Evolutionary conservation across 2,888 invertebrate genomes (phyloP), one percentile per base, ranked within the genome.

Genomic region (Tineola bisselliella): DNA sequence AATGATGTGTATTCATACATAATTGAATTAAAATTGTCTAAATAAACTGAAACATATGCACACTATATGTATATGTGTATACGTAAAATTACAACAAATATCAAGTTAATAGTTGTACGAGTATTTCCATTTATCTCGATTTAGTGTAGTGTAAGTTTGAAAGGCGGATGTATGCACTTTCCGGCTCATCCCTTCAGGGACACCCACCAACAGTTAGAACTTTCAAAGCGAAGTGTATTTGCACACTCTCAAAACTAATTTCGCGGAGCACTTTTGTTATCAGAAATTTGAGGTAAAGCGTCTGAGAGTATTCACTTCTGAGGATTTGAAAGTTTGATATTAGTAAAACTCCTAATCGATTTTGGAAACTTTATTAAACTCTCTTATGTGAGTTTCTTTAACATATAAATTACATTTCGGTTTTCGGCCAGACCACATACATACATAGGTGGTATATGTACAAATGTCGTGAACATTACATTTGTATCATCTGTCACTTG

Each of bases 171-270:
- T 54, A 18, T 54, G 58, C 58, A 33, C 33, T 58, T 17, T 33
- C n/a, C 58, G 33, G 33, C 2, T 31, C 58, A 58, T 58, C 58
- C 33, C 58, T 58, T 58, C 33, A 58, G 58, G 54, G 58, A 58
- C 33, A 58, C 15, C 56, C 56, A 48, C 56, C 56, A 25, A 25
- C 25, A 4, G 58, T 58, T 58, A 13, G 33, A 58, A 58, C 58
- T 58, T 33, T 33, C 33, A 31, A 17, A 58, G 13, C 33, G 13
- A 58, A 58, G 58, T 13, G 33, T 58, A 33, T 58, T 31, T 33
- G 33, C 58, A 33, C 58, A 31, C 58, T 58, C 58, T 58, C 31
- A 33, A 33, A 58, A 58, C 58, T 58, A 58, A 58, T 58, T 58
- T 58, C 17, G 33, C 58, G 13, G 19, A 56, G 58, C 31, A 58